Evolutionary conservation across 1,140 invertebrate genomes (phyloP).

Genomic region (Druon quercuslanigerum): DNA sequence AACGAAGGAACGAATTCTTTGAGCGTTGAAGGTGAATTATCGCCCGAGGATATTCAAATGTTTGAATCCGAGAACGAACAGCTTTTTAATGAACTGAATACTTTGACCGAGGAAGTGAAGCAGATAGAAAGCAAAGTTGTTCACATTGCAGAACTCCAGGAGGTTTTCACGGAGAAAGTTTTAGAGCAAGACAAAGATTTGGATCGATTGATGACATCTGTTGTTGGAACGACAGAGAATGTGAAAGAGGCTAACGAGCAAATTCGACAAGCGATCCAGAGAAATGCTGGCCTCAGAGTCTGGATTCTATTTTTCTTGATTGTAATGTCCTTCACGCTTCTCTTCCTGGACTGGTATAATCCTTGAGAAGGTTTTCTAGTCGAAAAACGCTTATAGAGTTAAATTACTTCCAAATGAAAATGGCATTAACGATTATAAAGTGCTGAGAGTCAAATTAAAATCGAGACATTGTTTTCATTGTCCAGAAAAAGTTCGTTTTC

Average conservation of each 20-base stretch:
- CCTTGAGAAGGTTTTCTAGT: constrained; percentile 78
- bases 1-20: constrained; percentile 60
- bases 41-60: constrained; percentile 92
- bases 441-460: no score
- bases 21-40: constrained; percentile 80
- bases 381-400: no score
- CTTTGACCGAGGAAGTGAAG: constrained; percentile 83
- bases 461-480: no score
- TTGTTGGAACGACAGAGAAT: constrained; percentile 95
- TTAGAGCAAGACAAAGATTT: constrained; percentile 95
- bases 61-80: constrained; percentile 91
- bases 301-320: constrained; percentile 97
- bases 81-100: constrained; percentile 90
- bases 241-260: constrained; percentile 97
- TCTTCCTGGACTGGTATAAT: constrained; percentile 99
- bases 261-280: constrained; percentile 95
- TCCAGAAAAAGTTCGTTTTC: no score
- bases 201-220: constrained; percentile 89
- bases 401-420: no score
- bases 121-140: constrained; percentile 95
- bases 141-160: constrained; percentile 96
- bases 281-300: constrained; percentile 94
- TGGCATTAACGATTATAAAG: no score
- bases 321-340: constrained; percentile 95
- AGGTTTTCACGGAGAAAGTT: constrained; percentile 98